A percentile compares a stretch with the other conserved stretches of the same genome.
These are phyloP conservation scores for Megaceryle alcyon DNA, from an alignment of 2,797 vertebrate genomes.

Conservation along the genomic window DNA sequence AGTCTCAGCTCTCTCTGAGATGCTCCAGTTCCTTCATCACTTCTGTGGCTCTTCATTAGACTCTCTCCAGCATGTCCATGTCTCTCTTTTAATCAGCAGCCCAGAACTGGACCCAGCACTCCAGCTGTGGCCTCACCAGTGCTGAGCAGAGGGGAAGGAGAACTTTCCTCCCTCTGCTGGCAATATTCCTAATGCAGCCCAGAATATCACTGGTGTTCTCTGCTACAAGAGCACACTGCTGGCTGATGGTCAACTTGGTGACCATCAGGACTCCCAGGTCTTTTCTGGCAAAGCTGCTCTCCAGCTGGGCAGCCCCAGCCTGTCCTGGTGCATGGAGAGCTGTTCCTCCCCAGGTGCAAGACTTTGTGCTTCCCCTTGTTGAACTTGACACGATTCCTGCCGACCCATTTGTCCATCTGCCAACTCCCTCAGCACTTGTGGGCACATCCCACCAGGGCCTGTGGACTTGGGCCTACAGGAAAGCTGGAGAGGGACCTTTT, in stretches of 20 bases:
- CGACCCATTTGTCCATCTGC: background rate
- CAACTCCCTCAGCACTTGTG: background rate
- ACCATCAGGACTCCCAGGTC: fast-evolving
- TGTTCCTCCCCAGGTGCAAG: background rate
- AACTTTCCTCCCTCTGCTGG: fast-evolving
- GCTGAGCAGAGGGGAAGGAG: background rate
- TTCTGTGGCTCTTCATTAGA: fast-evolving
- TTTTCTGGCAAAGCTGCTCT: background rate
- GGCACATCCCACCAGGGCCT: background rate
- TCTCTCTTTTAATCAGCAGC: fast-evolving
- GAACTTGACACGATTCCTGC: background rate
- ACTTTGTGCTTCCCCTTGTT: background rate
- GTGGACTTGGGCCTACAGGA: background rate
- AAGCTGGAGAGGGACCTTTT: no score
- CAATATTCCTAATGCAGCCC: background rate
- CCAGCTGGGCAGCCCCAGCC: background rate
- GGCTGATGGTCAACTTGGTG: background rate
- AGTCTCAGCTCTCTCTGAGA: background rate
- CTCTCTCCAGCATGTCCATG: background rate
- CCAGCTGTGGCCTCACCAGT: background rate
- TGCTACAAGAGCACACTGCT: background rate
- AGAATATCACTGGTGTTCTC: background rate
- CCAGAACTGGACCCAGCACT: background rate
- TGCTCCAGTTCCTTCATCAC: background rate
- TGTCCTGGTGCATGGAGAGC: background rate